Conservation (phyloP, 2,113 vertebrate species). For the Etheostoma cragini region DNA sequence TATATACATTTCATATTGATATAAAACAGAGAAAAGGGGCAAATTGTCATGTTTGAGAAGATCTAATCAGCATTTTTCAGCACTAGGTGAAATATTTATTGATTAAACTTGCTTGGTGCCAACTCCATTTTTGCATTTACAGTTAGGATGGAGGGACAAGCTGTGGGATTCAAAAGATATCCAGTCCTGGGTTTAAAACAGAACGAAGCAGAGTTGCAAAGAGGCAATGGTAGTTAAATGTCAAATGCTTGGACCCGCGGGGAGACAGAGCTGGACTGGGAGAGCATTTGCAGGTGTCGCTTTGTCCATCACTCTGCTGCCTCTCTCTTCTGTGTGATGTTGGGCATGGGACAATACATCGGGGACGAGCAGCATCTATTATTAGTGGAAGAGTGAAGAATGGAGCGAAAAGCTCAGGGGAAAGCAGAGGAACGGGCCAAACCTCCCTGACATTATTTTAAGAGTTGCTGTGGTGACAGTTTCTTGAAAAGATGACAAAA, state of each 20-base stretch:
- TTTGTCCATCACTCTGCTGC: constrained; percentile 32
- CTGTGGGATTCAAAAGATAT: not conserved
- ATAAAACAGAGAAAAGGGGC: not conserved
- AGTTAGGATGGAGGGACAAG: not conserved
- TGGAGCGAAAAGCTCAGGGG: constrained; percentile 37
- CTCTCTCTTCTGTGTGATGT: constrained; percentile 23
- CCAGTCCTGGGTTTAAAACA: not conserved
- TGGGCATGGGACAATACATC: constrained; percentile 38
- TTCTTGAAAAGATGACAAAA: constrained; percentile 50
- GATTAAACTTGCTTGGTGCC: not conserved
- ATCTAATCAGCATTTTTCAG: not conserved
- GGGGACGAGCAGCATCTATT: constrained; percentile 52
- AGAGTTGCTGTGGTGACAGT: constrained; percentile 59
- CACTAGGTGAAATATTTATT: not conserved
- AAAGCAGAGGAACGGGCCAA: constrained; percentile 21
- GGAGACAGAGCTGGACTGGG: constrained; percentile 24
- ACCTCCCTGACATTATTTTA: constrained; percentile 61
- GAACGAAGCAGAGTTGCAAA: not conserved
- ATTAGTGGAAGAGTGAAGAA: constrained; percentile 51
- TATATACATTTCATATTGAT: not conserved
- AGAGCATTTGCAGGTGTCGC: constrained; percentile 58
- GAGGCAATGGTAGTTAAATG: constrained; percentile 74
- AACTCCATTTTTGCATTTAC: not conserved
- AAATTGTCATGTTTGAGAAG: not conserved
- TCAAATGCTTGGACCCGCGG: constrained; percentile 63